Percentiles rank a stretch among this genome's conserved stretches.
These are phyloP conservation scores for Coregonus clupeaformis DNA, from an alignment of 2,113 vertebrate species.

Conservation along the genomic window DNA sequence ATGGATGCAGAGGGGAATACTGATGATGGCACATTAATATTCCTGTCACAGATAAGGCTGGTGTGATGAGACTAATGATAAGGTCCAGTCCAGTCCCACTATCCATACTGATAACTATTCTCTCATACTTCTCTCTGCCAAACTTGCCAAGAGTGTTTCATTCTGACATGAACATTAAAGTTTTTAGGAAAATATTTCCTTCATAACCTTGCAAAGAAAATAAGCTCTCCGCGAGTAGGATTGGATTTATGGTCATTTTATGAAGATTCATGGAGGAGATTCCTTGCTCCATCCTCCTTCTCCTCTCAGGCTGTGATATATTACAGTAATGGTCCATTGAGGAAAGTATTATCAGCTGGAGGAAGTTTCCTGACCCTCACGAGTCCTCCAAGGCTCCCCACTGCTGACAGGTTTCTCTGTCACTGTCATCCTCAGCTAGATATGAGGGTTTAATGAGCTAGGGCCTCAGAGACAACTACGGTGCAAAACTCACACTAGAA, in stretches of 20 bases:
- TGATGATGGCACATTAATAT: not conserved
- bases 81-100: not conserved
- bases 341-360: not conserved
- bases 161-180: no score
- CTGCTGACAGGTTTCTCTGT: not conserved
- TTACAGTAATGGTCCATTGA: not conserved
- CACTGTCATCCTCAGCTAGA: not conserved
- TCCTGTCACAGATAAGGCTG: not conserved
- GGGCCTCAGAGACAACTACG: not conserved
- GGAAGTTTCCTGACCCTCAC: not conserved
- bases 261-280: no score
- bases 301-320: not conserved
- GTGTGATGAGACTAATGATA: not conserved
- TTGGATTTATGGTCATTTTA: no score
- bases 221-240: no score
- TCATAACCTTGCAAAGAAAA: no score
- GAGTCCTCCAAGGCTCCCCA: not conserved
- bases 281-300: no score
- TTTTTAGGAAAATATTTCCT: no score
- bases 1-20: slow-evolving; percentile 5
- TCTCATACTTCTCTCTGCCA: no score
- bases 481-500: not conserved
- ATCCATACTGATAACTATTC: slow-evolving; percentile 1
- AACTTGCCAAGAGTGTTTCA: no score
- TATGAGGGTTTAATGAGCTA: not conserved